Evolutionary conservation across 2,888 invertebrate species (phyloP), one percentile per base, ranked within the genome.

Genomic region (Trissolcus brochymenae): DNA sequence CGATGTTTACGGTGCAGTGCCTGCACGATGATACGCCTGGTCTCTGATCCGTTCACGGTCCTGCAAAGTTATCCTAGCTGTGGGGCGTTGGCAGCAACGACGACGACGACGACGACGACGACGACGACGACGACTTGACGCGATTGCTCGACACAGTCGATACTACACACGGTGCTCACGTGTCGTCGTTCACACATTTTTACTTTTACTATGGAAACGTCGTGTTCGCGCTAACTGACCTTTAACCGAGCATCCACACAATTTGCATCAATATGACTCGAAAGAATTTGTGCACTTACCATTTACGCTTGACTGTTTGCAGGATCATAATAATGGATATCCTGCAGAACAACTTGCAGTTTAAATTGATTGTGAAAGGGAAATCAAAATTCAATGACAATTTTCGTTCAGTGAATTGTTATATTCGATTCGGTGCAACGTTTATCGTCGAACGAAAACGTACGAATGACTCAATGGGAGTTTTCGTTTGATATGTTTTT

Each of bases 1-100:
- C 81, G 82, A 84, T 86, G 86, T 88, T 88, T 88, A 88, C 88
- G 87, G 87, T 82, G 81, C 78, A 81, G 79, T 81, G 84, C 80
- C 81, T n/a, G n/a, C n/a, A 75, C 78, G 81, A 66, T 82, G 84
- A 84, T 82, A 80, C 81, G 82, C 81, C 66, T 71, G 68, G 60
- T 62, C 68, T 60, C 67, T 57, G 75, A 77, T 78, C 78, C 53
- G 70, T 50, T 54, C 64, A 57, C 54, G 67, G 73, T 75, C 72
- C 76, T 53, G 74, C 62, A 41, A 66, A 75, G 70, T 74, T 74
- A 74, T 71, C 71, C 74, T 70, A 74, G 54, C 76, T 29, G 73
- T 62, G 68, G 78, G 79, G 76, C 78, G 79, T 80, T 80, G 79
- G 79, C 78, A 80, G 74, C 75, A 60, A 71, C 54, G 64, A 77